Base-by-base conservation (phyloP, 2,888 invertebrate species). In the Thereva unica region DNA sequence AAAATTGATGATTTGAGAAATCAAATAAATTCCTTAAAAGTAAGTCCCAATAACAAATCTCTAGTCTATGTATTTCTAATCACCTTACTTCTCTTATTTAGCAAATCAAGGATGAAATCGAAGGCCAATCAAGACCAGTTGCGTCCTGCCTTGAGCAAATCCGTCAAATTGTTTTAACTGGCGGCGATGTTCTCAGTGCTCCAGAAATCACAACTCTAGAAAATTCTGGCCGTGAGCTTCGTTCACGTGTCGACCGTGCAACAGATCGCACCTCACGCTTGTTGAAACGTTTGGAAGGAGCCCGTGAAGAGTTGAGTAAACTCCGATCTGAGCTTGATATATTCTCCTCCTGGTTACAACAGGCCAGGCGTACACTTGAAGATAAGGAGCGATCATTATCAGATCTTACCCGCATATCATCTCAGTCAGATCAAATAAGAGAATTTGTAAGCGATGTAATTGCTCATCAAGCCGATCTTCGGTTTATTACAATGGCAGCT, bases 401-500 rank as follows among this genome's bases (percentile, higher is more conserved):
- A 7, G 90, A 92, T 76, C 79, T 94, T 72, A 88, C 89, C 73
- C 86, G 88, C 64, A 78, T 93, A 34, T 84, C 87, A 50, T 85
- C 85, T 7, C 90, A 89, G 76, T 86, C 88, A 37, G 93, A 94
- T 72, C 87, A 89, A n/a, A 90, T 92, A 4, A 86, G 92, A 42
- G 94, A 93, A 75, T 93, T 95, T 78, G 91, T 95, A 40, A 91
- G 91, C 70, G 95, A 95, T 80, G 94, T 97, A 3, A 95, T 97
- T 75, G 92, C 95, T 0, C 97, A 97, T 77, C 96, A 97, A 79
- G 97, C 95, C 0, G 97, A 97, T 81, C 83, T 97, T 40, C 84
- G 97, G 67, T 97, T 97, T 80, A 94, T 97, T 73, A 94, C 95
- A 3, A 95, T 97, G 92, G 90, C 95, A 1, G 95, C 95, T 1